These are phyloP conservation scores for Euzetes globulus DNA, from an alignment of 2,888 invertebrate genomes.

Conservation along the genomic window DNA sequence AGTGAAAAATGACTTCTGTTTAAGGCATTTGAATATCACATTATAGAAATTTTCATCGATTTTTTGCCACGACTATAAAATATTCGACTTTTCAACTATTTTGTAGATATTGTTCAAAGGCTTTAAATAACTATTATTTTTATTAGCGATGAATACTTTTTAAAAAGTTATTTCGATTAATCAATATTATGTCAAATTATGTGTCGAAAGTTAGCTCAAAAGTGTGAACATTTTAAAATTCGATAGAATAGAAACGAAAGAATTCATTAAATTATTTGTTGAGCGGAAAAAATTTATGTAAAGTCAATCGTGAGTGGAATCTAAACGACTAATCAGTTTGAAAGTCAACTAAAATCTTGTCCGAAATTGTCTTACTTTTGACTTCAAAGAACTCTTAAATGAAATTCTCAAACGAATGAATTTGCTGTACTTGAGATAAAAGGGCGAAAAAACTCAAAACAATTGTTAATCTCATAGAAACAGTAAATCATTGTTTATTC, in stretches of 20 bases:
- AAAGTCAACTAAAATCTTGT: neutral
- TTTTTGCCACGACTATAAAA: neutral
- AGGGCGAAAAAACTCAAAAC: neutral
- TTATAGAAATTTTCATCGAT: neutral
- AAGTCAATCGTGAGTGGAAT: neutral
- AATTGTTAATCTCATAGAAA: neutral
- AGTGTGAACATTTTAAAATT: neutral
- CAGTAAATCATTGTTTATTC: neutral
- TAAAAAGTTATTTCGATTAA: neutral
- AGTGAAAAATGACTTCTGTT: neutral
- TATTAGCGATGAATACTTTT: neutral
- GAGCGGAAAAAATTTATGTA: neutral
- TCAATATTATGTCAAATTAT: neutral
- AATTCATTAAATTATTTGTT: neutral
- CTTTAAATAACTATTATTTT: neutral
- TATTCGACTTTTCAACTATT: neutral
- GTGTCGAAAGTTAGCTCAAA: neutral
- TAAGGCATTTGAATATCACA: neutral
- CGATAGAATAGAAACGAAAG: neutral
- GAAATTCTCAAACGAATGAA: constrained; percentile 1
- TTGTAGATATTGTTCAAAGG: neutral
- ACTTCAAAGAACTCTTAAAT: neutral
- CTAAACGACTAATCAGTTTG: neutral
- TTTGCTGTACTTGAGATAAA: neutral
- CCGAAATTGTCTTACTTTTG: neutral